Percentiles rank a stretch among this genome's conserved stretches.
These are phyloP conservation scores for Esox masquinongy DNA, from an alignment of 2,797 vertebrate species.

Conservation along the genomic window DNA sequence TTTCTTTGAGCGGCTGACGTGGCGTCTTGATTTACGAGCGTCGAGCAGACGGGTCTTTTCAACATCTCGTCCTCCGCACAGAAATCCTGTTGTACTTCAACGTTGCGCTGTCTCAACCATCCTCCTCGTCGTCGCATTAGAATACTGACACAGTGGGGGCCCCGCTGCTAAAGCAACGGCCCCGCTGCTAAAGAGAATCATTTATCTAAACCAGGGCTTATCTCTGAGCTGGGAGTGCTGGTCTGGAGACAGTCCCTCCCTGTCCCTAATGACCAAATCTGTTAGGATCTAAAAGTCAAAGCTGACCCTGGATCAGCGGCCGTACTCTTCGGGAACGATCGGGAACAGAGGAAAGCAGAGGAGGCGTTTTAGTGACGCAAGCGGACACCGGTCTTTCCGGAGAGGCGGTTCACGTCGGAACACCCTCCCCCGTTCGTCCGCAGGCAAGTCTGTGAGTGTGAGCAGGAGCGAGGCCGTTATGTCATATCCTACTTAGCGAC, in stretches of 20 bases:
- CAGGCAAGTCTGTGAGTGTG: background rate
- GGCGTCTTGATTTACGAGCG: background rate
- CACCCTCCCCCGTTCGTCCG: background rate
- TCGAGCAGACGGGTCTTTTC: background rate
- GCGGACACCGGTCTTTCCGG: background rate
- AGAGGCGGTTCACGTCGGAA: background rate
- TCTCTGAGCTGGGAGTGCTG: no score
- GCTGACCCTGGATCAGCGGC: background rate
- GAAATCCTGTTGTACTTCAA: background rate
- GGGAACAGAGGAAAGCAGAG: background rate
- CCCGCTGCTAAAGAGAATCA: background rate
- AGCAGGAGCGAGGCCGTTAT: background rate
- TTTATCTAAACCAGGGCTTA: background rate
- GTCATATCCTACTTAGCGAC: background rate
- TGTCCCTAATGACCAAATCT: background rate
- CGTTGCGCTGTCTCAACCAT: background rate
- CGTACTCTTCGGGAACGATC: background rate
- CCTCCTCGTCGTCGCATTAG: background rate
- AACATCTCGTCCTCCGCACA: background rate
- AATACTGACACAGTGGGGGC: background rate
- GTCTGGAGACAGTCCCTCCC: background rate
- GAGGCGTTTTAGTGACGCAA: background rate
- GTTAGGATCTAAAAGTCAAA: background rate
- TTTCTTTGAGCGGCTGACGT: background rate
- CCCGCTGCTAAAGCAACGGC: background rate